Evolutionary conservation across 1,140 invertebrate species (phyloP).

Genomic region (Thalassaphorura encarpata): DNA sequence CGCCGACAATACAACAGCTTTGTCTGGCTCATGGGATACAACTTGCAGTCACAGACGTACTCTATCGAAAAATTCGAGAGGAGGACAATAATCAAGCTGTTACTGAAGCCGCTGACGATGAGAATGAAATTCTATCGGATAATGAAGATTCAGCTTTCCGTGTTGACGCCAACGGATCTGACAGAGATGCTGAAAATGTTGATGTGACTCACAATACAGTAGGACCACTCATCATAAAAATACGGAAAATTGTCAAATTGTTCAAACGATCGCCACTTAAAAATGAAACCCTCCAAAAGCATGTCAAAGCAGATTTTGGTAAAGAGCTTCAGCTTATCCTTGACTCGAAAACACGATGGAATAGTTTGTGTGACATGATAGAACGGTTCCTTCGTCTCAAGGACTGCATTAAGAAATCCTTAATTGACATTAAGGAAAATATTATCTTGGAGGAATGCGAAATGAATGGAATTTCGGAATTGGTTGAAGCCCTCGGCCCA

Average conservation of each 20-base stretch:
- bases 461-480: not conserved
- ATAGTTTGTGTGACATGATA: conserved; percentile 3
- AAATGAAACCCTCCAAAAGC: not conserved
- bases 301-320: not conserved
- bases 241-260: conserved; percentile 3
- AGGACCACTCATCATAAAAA: not conserved
- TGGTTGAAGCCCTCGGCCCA: not conserved
- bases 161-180: no score
- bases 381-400: conserved; percentile 4
- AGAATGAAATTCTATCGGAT: not conserved
- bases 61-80: conserved; percentile 3
- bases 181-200: not conserved
- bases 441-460: not conserved
- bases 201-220: not conserved
- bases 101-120: conserved; percentile 3
- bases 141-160: no score
- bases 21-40: conserved; percentile 12
- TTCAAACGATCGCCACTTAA: conserved; percentile 8
- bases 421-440: not conserved
- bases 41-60: conserved; percentile 3
- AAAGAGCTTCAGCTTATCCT: not conserved
- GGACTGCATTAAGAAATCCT: not conserved
- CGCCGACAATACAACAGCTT: not conserved
- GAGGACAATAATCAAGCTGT: not conserved
- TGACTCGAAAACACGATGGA: conserved; percentile 10